A percentile compares a stretch with the other conserved stretches of the same genome.
Evolutionary conservation across 2,888 invertebrate genomes (phyloP).

Genomic region (Sinodicranocentrus sp.): DNA sequence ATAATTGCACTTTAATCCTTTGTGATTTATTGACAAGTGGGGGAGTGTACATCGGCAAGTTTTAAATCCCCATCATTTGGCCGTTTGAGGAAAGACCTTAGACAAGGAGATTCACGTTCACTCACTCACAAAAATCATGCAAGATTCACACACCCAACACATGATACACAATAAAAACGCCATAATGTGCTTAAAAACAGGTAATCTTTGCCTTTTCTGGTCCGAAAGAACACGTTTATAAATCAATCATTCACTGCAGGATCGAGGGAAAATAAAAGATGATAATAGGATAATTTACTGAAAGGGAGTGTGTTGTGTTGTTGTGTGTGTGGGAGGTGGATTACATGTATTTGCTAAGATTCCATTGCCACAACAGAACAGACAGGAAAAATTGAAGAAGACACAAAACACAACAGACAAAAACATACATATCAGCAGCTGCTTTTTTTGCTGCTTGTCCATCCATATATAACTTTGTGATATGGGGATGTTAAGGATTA

Average conservation of each 20-base stretch:
- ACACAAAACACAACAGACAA: no score
- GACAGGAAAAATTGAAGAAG: no score
- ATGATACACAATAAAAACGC: slow-evolving; percentile 5
- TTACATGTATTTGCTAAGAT: not conserved
- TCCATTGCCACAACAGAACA: no score
- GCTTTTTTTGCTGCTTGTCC: not conserved
- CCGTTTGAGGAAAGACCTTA: slow-evolving; percentile 2
- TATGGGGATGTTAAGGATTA: no score
- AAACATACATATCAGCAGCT: slow-evolving; percentile 1
- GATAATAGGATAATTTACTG: slow-evolving; percentile 2
- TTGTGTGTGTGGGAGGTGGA: slow-evolving; percentile 15
- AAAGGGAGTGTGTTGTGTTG: slow-evolving; percentile 20
- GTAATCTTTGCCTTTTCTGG: slow-evolving; percentile 32
- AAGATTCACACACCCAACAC: slow-evolving; percentile 20
- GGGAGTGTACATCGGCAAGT: no score
- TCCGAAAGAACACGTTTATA: slow-evolving; percentile 27
- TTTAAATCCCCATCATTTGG: no score
- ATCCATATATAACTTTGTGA: no score
- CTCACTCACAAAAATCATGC: not conserved
- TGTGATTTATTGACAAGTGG: no score
- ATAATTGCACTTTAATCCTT: no score
- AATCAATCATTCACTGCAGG: slow-evolving; percentile 24
- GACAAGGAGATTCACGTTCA: not conserved
- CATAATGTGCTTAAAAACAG: not conserved
- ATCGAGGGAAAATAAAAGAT: slow-evolving; percentile 9